These are phyloP conservation scores for Andrena fulva DNA, from an alignment of 2,888 invertebrate genomes.

Conservation along the genomic window DNA sequence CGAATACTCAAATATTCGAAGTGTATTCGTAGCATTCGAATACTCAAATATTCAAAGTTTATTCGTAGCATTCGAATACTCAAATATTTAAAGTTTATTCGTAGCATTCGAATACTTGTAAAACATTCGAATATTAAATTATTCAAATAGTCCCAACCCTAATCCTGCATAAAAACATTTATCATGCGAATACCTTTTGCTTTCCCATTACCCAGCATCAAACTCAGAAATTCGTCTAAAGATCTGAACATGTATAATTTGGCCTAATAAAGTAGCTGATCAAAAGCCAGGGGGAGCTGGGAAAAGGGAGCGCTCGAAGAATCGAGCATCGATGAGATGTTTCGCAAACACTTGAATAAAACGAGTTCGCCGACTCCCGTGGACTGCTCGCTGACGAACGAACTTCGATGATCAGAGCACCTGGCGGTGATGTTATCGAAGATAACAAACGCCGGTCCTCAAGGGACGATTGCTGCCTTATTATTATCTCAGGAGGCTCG, in stretches of 20 bases:
- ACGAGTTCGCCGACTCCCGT: constrained; percentile 14
- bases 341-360: constrained; percentile 10
- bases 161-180: too few relatives aligned
- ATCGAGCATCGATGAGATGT: neutral
- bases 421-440: neutral
- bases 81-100: too few relatives aligned
- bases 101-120: too few relatives aligned
- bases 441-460: constrained; percentile 45
- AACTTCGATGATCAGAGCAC: constrained; percentile 6
- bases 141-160: too few relatives aligned
- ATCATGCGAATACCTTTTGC: too few relatives aligned
- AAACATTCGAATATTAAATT: too few relatives aligned
- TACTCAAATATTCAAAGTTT: too few relatives aligned
- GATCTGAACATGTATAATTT: neutral
- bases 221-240: too few relatives aligned
- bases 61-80: too few relatives aligned
- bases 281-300: neutral
- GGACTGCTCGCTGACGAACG: constrained; percentile 15
- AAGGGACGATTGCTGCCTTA: constrained; percentile 58
- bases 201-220: too few relatives aligned
- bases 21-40: too few relatives aligned
- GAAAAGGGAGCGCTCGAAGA: neutral
- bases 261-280: neutral
- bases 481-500: constrained; percentile 57
- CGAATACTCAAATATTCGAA: too few relatives aligned